phyloP scores from a whole-genome alignment of 1,140 invertebrate genomes.

The Rhyacophila brunnea region DNA sequence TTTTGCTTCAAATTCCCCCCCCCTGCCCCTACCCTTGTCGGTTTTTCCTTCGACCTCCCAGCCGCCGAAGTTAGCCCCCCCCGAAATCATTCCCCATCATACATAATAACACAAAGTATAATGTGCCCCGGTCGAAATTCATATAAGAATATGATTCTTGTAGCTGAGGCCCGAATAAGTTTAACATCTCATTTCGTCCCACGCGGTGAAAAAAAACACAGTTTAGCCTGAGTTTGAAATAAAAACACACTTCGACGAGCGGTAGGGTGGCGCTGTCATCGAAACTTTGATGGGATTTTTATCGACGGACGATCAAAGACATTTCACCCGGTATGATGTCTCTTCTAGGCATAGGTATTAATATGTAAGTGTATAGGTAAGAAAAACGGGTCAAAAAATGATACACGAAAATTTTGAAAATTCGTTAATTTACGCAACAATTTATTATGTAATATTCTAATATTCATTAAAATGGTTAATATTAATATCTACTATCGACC shows the following conservation, averaged over 20 bases:
- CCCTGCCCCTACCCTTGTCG: slow-evolving; percentile 5
- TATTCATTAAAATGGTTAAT: too few species aligned
- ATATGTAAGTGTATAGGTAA: too few species aligned
- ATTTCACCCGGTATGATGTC: background rate
- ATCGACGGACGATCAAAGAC: background rate
- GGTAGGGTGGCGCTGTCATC: slow-evolving; percentile 29
- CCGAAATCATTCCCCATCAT: slow-evolving; percentile 33
- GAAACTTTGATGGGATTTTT: slow-evolving; percentile 18
- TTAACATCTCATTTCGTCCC: slow-evolving; percentile 34
- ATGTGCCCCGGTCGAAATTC: slow-evolving; percentile 54
- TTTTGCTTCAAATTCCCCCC: slow-evolving; percentile 45
- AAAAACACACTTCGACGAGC: background rate
- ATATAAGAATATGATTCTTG: slow-evolving; percentile 49
- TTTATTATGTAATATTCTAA: too few species aligned
- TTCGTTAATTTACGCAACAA: too few species aligned
- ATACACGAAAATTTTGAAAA: too few species aligned
- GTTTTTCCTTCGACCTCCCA: background rate
- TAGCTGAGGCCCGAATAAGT: slow-evolving; percentile 24
- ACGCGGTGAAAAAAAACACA: slow-evolving; percentile 48
- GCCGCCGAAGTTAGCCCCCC: background rate
- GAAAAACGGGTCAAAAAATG: too few species aligned
- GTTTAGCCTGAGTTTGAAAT: slow-evolving; percentile 47
- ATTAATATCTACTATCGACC: too few species aligned
- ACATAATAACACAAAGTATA: slow-evolving; percentile 55
- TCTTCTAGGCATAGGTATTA: too few species aligned